These are phyloP conservation scores for Camelus bactrianus DNA, from an alignment of 2,113 vertebrate species.

Conservation along the genomic window DNA sequence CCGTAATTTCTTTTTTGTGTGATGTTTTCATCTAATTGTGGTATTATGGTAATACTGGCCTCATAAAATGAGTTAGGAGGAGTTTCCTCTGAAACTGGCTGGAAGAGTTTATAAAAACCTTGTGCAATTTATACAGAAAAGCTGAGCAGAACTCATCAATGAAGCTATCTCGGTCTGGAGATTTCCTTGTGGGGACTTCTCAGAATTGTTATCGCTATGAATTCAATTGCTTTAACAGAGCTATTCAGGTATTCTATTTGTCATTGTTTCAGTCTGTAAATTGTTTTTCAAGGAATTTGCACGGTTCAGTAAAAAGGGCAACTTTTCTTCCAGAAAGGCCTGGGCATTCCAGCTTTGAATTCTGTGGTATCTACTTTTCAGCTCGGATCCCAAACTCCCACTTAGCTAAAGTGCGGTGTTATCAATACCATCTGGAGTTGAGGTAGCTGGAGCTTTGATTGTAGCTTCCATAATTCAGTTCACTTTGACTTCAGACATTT, in stretches of 20 bases:
- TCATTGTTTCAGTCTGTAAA: not conserved
- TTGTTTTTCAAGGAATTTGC: not conserved
- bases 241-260: not conserved
- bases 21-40: slow-evolving; percentile 11
- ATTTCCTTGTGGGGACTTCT: not conserved
- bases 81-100: not conserved
- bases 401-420: not conserved
- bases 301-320: not conserved
- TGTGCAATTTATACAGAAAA: not conserved
- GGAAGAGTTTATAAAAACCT: not conserved
- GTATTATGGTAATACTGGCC: not conserved
- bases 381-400: not conserved
- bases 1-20: not conserved
- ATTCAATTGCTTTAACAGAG: not conserved
- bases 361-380: not conserved
- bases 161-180: fast-evolving
- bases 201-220: not conserved
- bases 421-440: not conserved
- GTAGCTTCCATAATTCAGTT: not conserved
- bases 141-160: not conserved
- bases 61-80: not conserved
- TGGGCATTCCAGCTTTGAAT: not conserved
- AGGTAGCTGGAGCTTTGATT: not conserved
- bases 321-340: not conserved
- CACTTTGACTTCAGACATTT: not conserved